These are phyloP conservation scores for Lagopus muta DNA, from an alignment of 2,113 vertebrate species.

Conservation along the genomic window DNA sequence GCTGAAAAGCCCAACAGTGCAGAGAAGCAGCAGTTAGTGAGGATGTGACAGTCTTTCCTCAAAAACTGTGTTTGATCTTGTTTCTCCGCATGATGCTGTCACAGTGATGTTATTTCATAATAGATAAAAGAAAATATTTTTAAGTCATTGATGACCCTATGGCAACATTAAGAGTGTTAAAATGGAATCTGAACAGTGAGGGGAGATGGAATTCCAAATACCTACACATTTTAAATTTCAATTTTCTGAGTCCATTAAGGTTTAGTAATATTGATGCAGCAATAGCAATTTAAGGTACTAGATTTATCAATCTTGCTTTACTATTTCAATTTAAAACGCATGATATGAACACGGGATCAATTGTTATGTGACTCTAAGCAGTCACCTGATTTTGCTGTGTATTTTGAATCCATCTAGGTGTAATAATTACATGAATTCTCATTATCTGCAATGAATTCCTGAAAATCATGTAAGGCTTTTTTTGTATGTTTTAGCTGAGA, in stretches of 20 bases:
- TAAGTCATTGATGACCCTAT: background rate
- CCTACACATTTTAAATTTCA: background rate
- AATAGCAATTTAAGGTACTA: background rate
- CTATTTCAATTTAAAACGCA: background rate
- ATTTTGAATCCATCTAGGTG: background rate
- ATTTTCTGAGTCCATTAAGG: background rate
- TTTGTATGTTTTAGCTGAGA: background rate
- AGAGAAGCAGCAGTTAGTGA: background rate
- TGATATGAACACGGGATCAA: accelerated
- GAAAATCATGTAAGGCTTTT: background rate
- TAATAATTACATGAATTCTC: background rate
- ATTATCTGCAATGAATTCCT: background rate
- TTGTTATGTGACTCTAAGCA: background rate
- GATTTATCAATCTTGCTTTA: background rate
- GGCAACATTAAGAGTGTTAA: background rate
- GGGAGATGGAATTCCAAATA: background rate
- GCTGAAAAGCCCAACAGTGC: background rate
- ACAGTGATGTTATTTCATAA: background rate
- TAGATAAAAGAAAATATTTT: background rate
- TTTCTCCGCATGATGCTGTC: background rate
- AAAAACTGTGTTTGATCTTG: background rate
- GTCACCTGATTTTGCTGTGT: background rate
- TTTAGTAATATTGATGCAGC: background rate
- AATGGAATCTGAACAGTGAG: background rate
- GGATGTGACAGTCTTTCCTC: background rate